Base-by-base conservation (phyloP, 2,113 vertebrate genomes). In the Caranx melampygus region DNA sequence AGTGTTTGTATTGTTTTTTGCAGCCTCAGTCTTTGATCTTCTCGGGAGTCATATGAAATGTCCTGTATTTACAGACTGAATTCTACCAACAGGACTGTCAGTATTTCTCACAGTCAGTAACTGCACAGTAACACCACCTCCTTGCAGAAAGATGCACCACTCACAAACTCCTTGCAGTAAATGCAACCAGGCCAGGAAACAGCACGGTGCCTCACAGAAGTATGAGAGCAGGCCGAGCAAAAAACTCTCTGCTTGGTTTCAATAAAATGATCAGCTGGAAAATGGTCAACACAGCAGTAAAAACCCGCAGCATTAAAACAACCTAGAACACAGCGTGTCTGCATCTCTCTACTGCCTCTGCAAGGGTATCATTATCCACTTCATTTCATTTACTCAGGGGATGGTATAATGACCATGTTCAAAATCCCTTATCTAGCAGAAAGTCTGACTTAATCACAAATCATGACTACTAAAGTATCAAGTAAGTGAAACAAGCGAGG, bases 311-410 rank as follows among this genome's bases (percentile, higher is more conserved):
- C 81, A 74, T 80, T 82, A 70, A 83, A 87, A 81, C 69, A 68
- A 79, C 75, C 82, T 82, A 0, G 0, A 73, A 72, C 80, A 70
- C 68, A 79, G 37, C 7, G 31, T 51, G 68, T 47, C 72, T 78
- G 63, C 65, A 69, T 79, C 79, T 52, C 78, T 9, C 62, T 57
- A 67, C 21, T 63, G 26, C 44, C 72, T 64, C 51, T 59, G 55
- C 79, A 63, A 75, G 40, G 61, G 31, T 88, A 79, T 93, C 71
- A 93, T 92, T 92, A 90, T 83, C 81, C 74, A 85, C 81, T 83
- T 78, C 73, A 83, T 85, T 73, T 81, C 71, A 87, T 87, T 72
- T 74, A 72, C 59, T 65, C 71, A 35, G 64, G 72, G 72, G 57
- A 33, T 72, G 42, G 42, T 70, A 40, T 90, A 89, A 92, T 78